These are phyloP conservation scores for Coracopsis vasa DNA, from an alignment of 2,113 vertebrate species.

Conservation along the genomic window DNA sequence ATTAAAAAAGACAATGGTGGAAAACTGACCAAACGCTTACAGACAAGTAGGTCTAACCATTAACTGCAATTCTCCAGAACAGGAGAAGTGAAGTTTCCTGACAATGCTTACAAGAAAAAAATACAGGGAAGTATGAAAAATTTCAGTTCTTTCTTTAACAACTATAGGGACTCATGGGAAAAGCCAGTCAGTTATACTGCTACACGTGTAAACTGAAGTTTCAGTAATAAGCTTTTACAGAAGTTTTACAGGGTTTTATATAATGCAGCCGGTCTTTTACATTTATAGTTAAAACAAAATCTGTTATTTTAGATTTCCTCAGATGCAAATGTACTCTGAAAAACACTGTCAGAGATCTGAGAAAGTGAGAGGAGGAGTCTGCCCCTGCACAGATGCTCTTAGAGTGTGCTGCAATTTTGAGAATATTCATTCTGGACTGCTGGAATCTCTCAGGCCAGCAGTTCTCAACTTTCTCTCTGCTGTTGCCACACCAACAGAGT, in stretches of 20 bases:
- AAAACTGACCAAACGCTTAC: background rate
- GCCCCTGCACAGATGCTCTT: slow-evolving; percentile 69
- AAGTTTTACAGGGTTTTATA: slow-evolving; percentile 58
- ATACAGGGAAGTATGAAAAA: background rate
- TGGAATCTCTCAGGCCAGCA: slow-evolving; percentile 66
- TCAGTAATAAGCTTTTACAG: background rate
- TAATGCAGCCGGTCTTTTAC: slow-evolving; percentile 54
- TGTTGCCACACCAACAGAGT: slow-evolving; percentile 47
- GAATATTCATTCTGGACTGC: slow-evolving; percentile 62
- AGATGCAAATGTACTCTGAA: slow-evolving; percentile 68
- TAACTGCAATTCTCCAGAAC: background rate
- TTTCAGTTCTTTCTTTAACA: background rate
- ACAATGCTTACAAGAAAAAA: background rate
- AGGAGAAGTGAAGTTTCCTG: background rate
- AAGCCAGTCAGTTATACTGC: background rate
- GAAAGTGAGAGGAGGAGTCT: slow-evolving; percentile 69
- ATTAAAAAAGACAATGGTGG: background rate
- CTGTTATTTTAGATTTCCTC: slow-evolving; percentile 68
- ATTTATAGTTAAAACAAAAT: slow-evolving; percentile 70
- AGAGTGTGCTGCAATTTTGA: slow-evolving; percentile 55
- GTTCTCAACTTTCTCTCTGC: slow-evolving; percentile 45
- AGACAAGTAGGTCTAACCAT: background rate
- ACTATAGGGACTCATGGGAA: background rate
- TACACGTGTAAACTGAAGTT: slow-evolving; percentile 32
- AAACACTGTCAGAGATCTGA: slow-evolving; percentile 68